phyloP scores from a whole-genome alignment of 2,797 vertebrate species.

The Sciaenops ocellatus region DNA sequence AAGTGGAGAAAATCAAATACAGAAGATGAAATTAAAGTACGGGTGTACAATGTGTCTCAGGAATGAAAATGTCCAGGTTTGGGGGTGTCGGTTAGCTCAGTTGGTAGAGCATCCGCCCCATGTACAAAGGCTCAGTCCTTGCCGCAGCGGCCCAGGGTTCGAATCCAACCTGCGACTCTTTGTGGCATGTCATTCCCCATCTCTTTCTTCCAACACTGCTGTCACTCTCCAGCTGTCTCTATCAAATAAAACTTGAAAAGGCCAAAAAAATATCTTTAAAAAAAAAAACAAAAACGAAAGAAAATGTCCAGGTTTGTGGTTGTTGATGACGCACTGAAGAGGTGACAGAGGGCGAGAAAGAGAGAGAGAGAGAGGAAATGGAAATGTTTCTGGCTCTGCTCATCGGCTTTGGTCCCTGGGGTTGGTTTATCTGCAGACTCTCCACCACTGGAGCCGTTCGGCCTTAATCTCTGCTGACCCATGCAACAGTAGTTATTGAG shows the following conservation, averaged over 20 bases:
- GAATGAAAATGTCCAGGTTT: slow-evolving; percentile 30
- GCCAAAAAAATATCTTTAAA: no score
- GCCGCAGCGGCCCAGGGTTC: no score
- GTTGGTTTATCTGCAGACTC: slow-evolving; percentile 58
- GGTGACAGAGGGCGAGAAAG: slow-evolving; percentile 33
- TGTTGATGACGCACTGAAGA: slow-evolving; percentile 31
- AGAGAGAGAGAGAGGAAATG: slow-evolving; percentile 37
- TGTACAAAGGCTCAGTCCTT: no score
- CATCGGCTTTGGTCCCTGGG: slow-evolving; percentile 68
- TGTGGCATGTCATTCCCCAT: no score
- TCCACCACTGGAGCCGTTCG: slow-evolving; percentile 40
- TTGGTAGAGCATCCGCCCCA: no score
- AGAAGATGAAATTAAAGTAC: slow-evolving; percentile 26
- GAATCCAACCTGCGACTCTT: no score
- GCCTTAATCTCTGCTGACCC: slow-evolving; percentile 46
- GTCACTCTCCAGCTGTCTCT: no score
- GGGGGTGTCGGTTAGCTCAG: no score
- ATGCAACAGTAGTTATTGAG: slow-evolving; percentile 34
- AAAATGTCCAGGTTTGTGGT: slow-evolving; percentile 32
- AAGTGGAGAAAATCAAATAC: slow-evolving; percentile 7
- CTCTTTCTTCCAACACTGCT: no score
- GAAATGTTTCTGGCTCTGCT: slow-evolving; percentile 61
- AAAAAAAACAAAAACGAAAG: no score
- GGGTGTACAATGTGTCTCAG: slow-evolving; percentile 11
- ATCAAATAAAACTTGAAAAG: no score